Conservation (phyloP, 2,113 vertebrate genomes). For the Triplophysa dalaica region DNA sequence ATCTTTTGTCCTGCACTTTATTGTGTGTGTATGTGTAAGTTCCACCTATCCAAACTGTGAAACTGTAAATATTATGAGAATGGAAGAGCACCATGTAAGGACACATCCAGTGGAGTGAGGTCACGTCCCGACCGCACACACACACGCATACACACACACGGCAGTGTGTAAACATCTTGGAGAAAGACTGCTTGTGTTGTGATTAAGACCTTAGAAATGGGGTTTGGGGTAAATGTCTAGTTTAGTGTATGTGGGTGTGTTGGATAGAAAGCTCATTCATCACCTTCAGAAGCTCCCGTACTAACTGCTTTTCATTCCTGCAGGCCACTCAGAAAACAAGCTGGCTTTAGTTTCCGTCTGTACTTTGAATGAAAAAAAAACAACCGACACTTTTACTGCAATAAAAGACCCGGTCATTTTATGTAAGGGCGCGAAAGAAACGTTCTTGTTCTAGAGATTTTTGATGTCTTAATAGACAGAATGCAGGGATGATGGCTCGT, state of each 20-base stretch:
- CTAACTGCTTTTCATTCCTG: not conserved
- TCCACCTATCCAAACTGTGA: constrained; percentile 13
- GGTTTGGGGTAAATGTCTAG: not conserved
- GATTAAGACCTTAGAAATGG: not conserved
- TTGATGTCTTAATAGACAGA: too few relatives aligned
- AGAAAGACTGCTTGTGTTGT: not conserved
- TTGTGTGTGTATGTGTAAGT: not conserved
- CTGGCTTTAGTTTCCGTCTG: not conserved
- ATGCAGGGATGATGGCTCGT: too few relatives aligned
- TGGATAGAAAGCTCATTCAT: not conserved
- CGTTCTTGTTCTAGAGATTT: too few relatives aligned
- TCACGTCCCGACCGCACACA: not conserved
- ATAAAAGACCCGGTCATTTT: too few relatives aligned
- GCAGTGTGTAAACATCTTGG: not conserved
- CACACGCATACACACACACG: constrained; percentile 21
- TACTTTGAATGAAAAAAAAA: too few relatives aligned
- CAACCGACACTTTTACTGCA: too few relatives aligned
- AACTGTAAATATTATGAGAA: constrained; percentile 23
- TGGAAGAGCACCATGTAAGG: constrained; percentile 13
- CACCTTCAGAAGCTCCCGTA: constrained; percentile 3
- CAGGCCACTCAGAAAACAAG: not conserved
- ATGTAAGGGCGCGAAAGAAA: too few relatives aligned
- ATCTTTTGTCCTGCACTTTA: constrained; percentile 2
- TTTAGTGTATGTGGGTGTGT: not conserved
- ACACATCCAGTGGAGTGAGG: constrained; percentile 21